These are phyloP conservation scores for Clitarchus hookeri DNA, from an alignment of 2,888 invertebrate genomes.

Conservation along the genomic window DNA sequence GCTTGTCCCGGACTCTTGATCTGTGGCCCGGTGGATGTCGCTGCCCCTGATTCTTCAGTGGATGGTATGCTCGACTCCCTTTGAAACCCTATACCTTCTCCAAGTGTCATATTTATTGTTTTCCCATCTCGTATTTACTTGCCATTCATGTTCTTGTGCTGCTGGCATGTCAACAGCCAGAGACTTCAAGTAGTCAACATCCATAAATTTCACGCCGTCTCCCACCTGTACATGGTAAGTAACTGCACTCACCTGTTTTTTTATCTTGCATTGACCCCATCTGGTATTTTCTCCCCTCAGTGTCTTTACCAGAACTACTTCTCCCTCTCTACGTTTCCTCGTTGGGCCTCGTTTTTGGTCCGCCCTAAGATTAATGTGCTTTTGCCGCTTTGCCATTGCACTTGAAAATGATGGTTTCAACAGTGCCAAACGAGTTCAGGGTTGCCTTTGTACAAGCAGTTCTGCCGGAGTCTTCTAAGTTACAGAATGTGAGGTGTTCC, in stretches of 20 bases:
- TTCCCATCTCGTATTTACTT: too few relatives aligned
- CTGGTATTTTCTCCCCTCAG: background rate
- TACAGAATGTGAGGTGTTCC: conserved; percentile 8
- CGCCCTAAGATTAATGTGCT: background rate
- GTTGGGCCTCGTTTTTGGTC: background rate
- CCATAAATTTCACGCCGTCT: background rate
- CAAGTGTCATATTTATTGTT: too few relatives aligned
- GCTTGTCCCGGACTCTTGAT: too few relatives aligned
- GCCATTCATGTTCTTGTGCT: too few relatives aligned
- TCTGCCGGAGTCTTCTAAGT: background rate
- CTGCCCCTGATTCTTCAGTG: too few relatives aligned
- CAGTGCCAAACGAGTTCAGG: background rate
- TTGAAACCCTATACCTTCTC: too few relatives aligned
- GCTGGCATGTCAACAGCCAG: too few relatives aligned
- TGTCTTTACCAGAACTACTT: background rate
- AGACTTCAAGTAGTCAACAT: background rate
- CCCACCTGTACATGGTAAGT: background rate
- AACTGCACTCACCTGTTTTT: background rate
- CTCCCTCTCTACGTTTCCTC: background rate
- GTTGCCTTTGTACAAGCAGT: background rate
- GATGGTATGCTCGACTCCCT: too few relatives aligned
- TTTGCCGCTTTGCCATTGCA: background rate
- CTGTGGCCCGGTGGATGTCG: too few relatives aligned
- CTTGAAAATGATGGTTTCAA: background rate
- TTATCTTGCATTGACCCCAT: background rate